Base-by-base conservation (phyloP, 2,113 vertebrate genomes). In the Smithornis capensis region DNA sequence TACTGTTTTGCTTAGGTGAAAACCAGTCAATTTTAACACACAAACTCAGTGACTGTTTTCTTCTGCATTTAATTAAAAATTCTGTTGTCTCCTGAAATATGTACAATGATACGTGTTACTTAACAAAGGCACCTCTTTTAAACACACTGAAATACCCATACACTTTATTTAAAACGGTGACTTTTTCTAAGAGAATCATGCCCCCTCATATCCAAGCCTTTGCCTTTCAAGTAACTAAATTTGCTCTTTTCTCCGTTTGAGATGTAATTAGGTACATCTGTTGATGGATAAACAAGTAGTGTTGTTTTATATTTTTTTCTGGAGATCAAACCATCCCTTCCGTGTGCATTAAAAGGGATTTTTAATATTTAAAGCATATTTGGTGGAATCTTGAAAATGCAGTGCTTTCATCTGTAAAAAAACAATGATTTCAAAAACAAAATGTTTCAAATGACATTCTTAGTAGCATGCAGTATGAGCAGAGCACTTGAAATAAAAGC, bases 311-410 rank as follows among this genome's bases (percentile, higher is more conserved):
- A 31, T 82, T 95, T 65, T 68, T 87, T 88, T 33, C 91, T 87
- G 52, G 75, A 95, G 95, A 95, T 92, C 90, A 97, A 96, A 93
- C 68, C 92, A 95, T 45, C 53, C 55, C n/a, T 94, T 96, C 96
- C 49, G 77, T 90, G 86, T 96, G 91, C 69, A 96, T 89, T 44
- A 90, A 87, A 96, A 90, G 67, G 92, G 68, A 91, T 83, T 94
- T 97, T 97, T 95, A 96, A 97, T 97, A 97, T 98, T 97, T 97
- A 97, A 97, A 97, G 94, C 71, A 78, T 84, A 96, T 93, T 96
- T 89, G 69, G 95, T 94, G 77, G 91, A 97, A 94, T 93, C 29
- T 85, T 82, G 88, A 96, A 96, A 97, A 97, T 84, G 52, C 65
- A 87, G n/a, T 84, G 88, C 97, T 98, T 97, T 98, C 86, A 97